A percentile compares a stretch with the other conserved stretches of the same genome.
phyloP scores from a whole-genome alignment of 2,113 vertebrate species.

The Colaptes auratus region DNA sequence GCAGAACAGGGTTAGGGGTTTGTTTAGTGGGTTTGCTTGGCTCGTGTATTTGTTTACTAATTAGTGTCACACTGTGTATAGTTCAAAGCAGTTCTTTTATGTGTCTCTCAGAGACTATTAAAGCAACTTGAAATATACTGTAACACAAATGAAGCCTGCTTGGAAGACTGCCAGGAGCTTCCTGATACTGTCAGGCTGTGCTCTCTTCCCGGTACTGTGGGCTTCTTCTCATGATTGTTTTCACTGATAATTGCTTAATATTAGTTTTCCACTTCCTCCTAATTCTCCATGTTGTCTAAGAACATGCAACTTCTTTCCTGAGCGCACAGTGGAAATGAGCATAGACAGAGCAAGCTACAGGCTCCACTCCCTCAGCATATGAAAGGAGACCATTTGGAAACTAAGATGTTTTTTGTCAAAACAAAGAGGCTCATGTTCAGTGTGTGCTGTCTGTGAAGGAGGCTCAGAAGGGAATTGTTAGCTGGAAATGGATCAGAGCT shows the following conservation, averaged over 20 bases:
- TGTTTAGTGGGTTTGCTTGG: background rate
- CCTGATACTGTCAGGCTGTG: conserved; percentile 70
- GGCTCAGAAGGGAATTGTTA: background rate
- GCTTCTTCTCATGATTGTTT: background rate
- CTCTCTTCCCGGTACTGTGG: background rate
- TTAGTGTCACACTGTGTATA: background rate
- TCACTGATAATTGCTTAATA: background rate
- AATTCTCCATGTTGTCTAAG: background rate
- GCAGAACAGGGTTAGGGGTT: background rate
- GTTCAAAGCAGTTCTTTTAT: background rate
- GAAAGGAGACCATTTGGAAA: background rate
- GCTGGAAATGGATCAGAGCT: background rate
- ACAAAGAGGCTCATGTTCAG: background rate
- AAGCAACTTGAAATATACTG: conserved; percentile 79
- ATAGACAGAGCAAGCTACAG: background rate
- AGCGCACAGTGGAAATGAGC: background rate
- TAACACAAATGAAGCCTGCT: conserved; percentile 75
- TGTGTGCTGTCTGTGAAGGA: background rate
- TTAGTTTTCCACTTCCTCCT: background rate
- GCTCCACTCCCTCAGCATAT: background rate
- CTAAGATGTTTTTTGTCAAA: background rate
- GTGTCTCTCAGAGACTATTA: conserved; percentile 69
- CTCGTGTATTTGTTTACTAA: background rate
- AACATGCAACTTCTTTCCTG: background rate
- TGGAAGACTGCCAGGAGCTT: conserved; percentile 80